Evolutionary conservation across 2,113 vertebrate genomes (phyloP).

Genomic region (Anas platyrhynchos): DNA sequence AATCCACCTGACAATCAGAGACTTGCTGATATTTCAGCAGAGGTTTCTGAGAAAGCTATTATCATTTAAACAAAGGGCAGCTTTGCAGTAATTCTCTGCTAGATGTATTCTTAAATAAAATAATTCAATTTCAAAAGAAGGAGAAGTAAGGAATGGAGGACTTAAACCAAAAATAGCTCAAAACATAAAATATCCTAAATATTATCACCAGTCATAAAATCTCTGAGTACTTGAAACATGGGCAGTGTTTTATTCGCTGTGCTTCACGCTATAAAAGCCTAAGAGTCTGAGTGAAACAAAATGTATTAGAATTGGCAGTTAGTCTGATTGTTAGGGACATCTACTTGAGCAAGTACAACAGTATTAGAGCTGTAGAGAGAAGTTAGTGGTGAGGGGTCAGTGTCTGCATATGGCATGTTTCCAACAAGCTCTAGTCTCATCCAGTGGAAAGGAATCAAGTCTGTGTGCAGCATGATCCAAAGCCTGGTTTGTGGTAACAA

Average conservation of each 20-base stretch:
- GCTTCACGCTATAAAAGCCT: not conserved
- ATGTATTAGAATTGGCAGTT: not conserved
- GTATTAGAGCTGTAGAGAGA: not conserved
- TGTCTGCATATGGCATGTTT: not conserved
- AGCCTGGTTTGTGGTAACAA: not conserved
- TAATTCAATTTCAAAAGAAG: not conserved
- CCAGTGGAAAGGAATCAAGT: not conserved
- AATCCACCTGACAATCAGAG: slow-evolving; percentile 32
- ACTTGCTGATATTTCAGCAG: slow-evolving; percentile 22
- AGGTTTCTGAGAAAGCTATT: slow-evolving; percentile 35
- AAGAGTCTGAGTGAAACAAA: not conserved
- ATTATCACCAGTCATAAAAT: not conserved
- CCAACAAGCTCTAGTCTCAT: not conserved
- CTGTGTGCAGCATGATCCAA: not conserved
- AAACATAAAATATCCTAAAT: slow-evolving; percentile 15
- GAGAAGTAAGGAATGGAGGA: not conserved
- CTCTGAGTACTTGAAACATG: not conserved
- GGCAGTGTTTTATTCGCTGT: not conserved
- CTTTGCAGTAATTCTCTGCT: slow-evolving; percentile 4
- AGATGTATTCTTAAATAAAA: slow-evolving; percentile 19
- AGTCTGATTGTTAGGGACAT: not conserved
- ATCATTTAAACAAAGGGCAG: slow-evolving; percentile 47
- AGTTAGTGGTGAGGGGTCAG: not conserved
- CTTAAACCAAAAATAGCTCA: not conserved
- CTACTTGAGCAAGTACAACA: not conserved